Percentiles rank a stretch among this genome's conserved stretches.
Evolutionary conservation across 2,797 vertebrate genomes (phyloP).

Genomic region (Florisuga fusca): DNA sequence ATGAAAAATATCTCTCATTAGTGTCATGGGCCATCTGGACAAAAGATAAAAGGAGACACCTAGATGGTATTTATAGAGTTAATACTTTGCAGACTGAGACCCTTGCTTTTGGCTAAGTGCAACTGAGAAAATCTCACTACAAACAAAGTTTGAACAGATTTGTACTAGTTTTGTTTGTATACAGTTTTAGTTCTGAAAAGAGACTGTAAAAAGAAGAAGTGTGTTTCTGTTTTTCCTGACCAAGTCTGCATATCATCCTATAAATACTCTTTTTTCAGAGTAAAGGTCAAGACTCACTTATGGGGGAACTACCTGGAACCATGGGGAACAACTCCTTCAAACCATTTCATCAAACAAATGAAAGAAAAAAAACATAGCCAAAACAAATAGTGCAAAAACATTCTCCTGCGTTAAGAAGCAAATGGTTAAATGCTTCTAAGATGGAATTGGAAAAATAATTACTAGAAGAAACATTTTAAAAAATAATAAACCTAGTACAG

Average conservation of each 20-base stretch:
- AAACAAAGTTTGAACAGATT: not conserved
- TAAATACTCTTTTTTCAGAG: not conserved
- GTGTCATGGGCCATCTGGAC: not conserved
- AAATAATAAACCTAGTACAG: not conserved
- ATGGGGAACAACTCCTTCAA: not conserved
- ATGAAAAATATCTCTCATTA: not conserved
- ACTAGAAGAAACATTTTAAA: not conserved
- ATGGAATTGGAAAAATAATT: not conserved
- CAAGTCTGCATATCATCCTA: not conserved
- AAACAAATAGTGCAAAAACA: not conserved
- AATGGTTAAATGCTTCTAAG: not conserved
- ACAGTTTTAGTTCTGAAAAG: not conserved
- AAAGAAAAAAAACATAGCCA: not conserved
- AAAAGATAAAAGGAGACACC: not conserved
- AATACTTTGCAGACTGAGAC: not conserved
- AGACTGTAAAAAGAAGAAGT: not conserved
- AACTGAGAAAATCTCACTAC: not conserved
- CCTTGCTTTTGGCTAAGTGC: not conserved
- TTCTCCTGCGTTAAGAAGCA: not conserved
- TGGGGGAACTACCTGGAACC: not conserved
- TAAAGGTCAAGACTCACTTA: not conserved
- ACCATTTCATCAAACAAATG: not conserved
- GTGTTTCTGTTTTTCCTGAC: not conserved
- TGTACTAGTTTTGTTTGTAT: not conserved
- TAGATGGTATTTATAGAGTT: not conserved